A percentile compares a stretch with the other conserved stretches of the same genome.
Evolutionary conservation across 2,797 vertebrate species (phyloP).

Genomic region (Vireo griseus): DNA sequence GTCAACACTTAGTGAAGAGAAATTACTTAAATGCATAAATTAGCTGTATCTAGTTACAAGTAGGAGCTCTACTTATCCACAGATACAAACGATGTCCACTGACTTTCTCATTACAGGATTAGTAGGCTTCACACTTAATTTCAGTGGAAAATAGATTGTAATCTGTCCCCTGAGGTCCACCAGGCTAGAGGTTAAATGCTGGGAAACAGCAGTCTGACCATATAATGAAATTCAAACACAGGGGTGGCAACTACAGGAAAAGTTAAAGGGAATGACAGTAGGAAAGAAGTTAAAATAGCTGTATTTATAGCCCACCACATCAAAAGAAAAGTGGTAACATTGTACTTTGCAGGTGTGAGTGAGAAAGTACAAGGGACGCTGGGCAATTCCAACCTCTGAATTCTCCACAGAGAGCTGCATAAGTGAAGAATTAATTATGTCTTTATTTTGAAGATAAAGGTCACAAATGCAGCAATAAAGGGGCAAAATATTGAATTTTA

Average conservation of each 20-base stretch:
- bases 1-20: not conserved
- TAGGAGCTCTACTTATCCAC: not conserved
- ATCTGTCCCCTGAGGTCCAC: not conserved
- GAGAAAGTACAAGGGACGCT: not conserved
- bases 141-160: not conserved
- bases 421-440: not conserved
- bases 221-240: conserved; percentile 7
- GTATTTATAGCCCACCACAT: not conserved
- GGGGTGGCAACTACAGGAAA: not conserved
- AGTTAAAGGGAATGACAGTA: not conserved
- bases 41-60: not conserved
- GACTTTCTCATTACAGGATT: not conserved
- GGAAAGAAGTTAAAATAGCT: not conserved
- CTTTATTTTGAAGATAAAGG: not conserved
- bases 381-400: not conserved
- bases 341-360: not conserved
- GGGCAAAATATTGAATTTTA: not conserved
- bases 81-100: not conserved
- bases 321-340: not conserved
- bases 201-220: not conserved
- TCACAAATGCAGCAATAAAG: not conserved
- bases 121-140: conserved; percentile 1
- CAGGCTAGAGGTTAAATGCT: not conserved
- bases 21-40: not conserved
- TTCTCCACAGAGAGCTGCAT: not conserved